Evolutionary conservation across 2,888 invertebrate genomes (phyloP).

Genomic region (Aspidiotus rigidus): DNA sequence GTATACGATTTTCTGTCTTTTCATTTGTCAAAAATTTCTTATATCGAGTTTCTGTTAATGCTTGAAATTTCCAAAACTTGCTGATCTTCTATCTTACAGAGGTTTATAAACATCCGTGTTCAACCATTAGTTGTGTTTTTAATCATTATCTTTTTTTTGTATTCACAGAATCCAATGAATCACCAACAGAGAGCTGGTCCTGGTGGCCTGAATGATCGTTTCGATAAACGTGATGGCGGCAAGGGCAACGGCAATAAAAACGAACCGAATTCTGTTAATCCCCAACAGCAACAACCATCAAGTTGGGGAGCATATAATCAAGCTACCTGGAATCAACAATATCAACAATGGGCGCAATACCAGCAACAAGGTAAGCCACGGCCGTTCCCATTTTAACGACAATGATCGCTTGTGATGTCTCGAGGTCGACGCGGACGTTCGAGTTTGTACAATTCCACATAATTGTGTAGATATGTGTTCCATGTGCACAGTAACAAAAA

Average conservation of each 20-base stretch:
- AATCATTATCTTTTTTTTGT: no score
- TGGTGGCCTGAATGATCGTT: slow-evolving; percentile 3
- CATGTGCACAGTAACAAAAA: no score
- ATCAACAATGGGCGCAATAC: slow-evolving; percentile 28
- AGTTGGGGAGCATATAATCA: slow-evolving; percentile 23
- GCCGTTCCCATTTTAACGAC: neutral
- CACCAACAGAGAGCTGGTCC: neutral
- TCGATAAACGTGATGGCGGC: slow-evolving; percentile 22
- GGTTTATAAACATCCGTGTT: no score
- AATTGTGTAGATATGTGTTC: no score
- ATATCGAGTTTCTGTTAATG: no score
- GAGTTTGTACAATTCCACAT: no score
- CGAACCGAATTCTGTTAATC: slow-evolving; percentile 5
- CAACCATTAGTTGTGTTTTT: no score
- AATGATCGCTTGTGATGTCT: slow-evolving; percentile 1
- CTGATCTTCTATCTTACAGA: no score
- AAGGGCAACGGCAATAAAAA: slow-evolving; percentile 12
- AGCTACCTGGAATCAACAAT: slow-evolving; percentile 18
- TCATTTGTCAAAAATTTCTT: no score
- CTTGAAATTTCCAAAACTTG: no score
- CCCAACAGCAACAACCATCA: slow-evolving; percentile 12
- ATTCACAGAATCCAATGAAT: neutral
- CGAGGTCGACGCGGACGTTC: neutral
- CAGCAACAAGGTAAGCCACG: slow-evolving; percentile 16
- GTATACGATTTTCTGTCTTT: no score